These are phyloP conservation scores for Agrochola litura DNA, from an alignment of 2,888 invertebrate species.

Conservation along the genomic window DNA sequence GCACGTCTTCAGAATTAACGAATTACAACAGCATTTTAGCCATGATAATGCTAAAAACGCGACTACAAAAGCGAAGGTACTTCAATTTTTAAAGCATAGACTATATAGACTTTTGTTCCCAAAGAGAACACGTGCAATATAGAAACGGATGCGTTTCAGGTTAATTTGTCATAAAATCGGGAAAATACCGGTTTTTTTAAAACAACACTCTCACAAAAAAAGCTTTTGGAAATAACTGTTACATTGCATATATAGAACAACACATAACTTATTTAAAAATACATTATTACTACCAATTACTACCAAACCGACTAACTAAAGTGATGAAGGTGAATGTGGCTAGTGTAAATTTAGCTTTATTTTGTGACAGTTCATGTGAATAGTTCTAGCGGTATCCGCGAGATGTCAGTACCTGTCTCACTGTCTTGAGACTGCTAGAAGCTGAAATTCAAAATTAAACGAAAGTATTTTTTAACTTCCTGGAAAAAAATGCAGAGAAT, in stretches of 20 bases:
- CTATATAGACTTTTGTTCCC: conserved; percentile 72
- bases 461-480: background rate
- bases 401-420: conserved; percentile 28
- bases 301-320: background rate
- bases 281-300: no score
- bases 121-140: conserved; percentile 84
- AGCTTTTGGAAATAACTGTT: background rate
- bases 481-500: background rate
- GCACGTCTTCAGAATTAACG: conserved; percentile 84
- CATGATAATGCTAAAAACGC: conserved; percentile 88
- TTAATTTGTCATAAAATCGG: conserved; percentile 22
- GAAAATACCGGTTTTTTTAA: conserved; percentile 55
- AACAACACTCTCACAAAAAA: background rate
- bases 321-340: background rate
- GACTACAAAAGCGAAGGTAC: conserved; percentile 88
- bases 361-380: background rate
- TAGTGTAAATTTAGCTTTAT: background rate
- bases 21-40: conserved; percentile 86
- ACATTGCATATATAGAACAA: background rate
- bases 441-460: background rate
- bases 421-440: background rate
- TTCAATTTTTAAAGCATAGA: conserved; percentile 86
- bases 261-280: no score
- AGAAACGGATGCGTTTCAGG: conserved; percentile 78
- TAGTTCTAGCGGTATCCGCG: conserved; percentile 15